Evolutionary conservation across 2,797 vertebrate species (phyloP).

Genomic region (Lepilemur septentrionalis): DNA sequence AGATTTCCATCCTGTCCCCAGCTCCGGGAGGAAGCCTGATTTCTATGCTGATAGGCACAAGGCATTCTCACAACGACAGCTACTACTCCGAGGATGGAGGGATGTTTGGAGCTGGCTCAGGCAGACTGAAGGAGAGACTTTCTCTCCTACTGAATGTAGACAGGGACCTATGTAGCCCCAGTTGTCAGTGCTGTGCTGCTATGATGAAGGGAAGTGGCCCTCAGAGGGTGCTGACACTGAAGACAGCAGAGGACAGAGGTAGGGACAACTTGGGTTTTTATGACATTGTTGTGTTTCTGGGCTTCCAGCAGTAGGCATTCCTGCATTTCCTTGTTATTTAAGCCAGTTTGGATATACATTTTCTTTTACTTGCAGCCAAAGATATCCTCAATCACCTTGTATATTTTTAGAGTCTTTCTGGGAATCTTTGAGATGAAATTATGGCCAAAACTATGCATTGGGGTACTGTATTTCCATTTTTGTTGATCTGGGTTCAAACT

Average conservation of each 20-base stretch:
- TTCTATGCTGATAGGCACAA: neutral
- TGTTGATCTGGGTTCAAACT: conserved; percentile 10
- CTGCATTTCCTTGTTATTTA: neutral
- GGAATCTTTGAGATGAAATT: neutral
- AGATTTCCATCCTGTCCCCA: neutral
- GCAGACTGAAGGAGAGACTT: neutral
- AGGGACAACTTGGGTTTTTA: neutral
- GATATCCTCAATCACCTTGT: neutral
- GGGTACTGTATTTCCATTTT: neutral
- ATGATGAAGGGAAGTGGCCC: neutral
- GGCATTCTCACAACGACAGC: neutral
- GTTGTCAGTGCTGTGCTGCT: neutral
- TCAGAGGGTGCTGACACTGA: neutral
- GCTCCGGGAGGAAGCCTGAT: neutral
- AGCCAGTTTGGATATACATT: neutral
- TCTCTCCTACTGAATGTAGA: neutral
- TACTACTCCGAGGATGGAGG: neutral
- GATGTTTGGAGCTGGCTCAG: neutral
- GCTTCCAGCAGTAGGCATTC: neutral
- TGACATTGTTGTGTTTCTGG: neutral
- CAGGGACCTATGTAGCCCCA: neutral
- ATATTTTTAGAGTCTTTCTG: neutral
- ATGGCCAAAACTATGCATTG: neutral
- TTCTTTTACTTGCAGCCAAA: neutral
- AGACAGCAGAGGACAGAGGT: neutral